Evolutionary conservation across 1,140 invertebrate species (phyloP).

Genomic region (Drosophila bifasciata): DNA sequence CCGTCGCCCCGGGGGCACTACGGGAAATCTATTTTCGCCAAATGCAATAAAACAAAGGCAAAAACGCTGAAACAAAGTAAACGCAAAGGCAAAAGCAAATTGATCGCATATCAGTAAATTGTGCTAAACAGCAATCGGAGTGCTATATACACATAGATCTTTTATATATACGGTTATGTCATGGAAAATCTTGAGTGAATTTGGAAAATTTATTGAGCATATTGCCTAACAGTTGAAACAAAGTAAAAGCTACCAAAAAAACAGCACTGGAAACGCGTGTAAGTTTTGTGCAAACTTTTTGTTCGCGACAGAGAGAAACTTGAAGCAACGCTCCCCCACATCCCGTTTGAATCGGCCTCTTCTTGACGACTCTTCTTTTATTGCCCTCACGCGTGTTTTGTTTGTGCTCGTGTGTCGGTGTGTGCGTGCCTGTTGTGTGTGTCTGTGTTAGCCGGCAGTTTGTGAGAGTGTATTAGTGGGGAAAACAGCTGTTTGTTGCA

Average conservation of each 20-base stretch:
- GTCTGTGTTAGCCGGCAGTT: slow-evolving; percentile 44
- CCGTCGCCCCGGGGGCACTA: slow-evolving; percentile 26
- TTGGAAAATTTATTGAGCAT: slow-evolving; percentile 1
- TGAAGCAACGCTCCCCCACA: background rate
- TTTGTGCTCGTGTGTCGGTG: slow-evolving; percentile 29
- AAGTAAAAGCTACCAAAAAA: slow-evolving; percentile 29
- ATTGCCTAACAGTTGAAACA: slow-evolving; percentile 32
- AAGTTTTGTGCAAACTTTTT: slow-evolving; percentile 43
- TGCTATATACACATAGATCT: slow-evolving; percentile 31
- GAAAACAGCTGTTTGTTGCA: slow-evolving; percentile 65
- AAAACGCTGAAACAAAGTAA: background rate
- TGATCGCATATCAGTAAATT: slow-evolving; percentile 39
- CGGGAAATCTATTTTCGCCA: slow-evolving; percentile 39
- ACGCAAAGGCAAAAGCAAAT: slow-evolving; percentile 27
- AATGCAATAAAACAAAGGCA: slow-evolving; percentile 25
- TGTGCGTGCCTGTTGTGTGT: slow-evolving; percentile 26
- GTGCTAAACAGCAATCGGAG: slow-evolving; percentile 33
- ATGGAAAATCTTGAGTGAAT: slow-evolving; percentile 44
- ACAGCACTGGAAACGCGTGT: slow-evolving; percentile 37
- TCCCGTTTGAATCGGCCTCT: slow-evolving; percentile 12
- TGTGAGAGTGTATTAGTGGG: slow-evolving; percentile 59
- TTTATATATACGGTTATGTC: slow-evolving; percentile 54
- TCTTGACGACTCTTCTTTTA: slow-evolving; percentile 9
- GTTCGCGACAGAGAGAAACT: slow-evolving; percentile 9
- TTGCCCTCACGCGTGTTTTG: slow-evolving; percentile 23